These are phyloP conservation scores for Benthosema pterotum DNA, from an alignment of 2,797 vertebrate species.

Conservation along the genomic window DNA sequence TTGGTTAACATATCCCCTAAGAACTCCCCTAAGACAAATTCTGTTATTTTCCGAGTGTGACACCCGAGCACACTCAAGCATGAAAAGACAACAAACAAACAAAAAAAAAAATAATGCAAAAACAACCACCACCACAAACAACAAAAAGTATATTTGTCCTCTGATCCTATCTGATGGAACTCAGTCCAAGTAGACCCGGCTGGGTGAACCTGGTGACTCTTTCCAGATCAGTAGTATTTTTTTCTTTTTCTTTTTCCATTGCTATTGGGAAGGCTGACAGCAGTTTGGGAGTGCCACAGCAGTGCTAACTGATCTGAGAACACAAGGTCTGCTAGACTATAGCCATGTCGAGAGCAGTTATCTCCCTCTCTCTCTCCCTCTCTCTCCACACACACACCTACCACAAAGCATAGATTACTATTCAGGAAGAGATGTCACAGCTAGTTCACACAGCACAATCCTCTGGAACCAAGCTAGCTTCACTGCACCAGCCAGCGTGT, in stretches of 20 bases:
- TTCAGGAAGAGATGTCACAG: slow-evolving; percentile 3
- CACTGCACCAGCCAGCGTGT: background rate
- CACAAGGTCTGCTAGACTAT: background rate
- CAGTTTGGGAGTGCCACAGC: background rate
- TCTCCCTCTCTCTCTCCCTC: background rate
- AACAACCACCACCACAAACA: no score
- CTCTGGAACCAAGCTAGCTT: background rate
- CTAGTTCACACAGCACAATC: slow-evolving; percentile 5
- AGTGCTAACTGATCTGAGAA: background rate
- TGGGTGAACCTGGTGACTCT: slow-evolving; percentile 16
- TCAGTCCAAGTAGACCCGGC: slow-evolving; percentile 13
- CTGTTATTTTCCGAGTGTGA: no score
- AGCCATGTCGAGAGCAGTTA: background rate
- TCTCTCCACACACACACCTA: background rate
- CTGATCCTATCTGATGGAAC: slow-evolving; percentile 13
- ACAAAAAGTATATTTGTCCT: background rate
- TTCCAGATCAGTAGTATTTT: slow-evolving; percentile 10
- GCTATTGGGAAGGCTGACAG: background rate
- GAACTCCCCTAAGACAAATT: no score
- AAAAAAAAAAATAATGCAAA: no score
- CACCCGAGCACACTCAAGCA: no score
- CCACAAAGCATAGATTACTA: background rate
- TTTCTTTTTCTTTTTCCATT: background rate
- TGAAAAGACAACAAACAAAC: no score
- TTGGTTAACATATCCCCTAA: no score